These are phyloP conservation scores for Pogoniulus pusillus DNA, from an alignment of 2,797 vertebrate species.

Conservation along the genomic window DNA sequence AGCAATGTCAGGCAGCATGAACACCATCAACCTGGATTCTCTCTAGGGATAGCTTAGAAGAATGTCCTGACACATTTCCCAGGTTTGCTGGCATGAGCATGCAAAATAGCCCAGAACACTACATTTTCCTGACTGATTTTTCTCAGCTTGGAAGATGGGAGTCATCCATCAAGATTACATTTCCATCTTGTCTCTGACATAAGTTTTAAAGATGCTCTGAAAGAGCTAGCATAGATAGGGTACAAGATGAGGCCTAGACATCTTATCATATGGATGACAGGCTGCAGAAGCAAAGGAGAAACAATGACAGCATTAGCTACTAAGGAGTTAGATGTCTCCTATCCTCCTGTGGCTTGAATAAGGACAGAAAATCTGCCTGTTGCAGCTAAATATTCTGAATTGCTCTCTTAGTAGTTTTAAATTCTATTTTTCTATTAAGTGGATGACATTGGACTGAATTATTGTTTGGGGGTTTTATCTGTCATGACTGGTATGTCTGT, in stretches of 20 bases:
- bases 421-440: slow-evolving; percentile 10
- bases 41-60: background rate
- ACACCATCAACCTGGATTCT: background rate
- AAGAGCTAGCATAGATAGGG: background rate
- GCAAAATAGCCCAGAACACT: background rate
- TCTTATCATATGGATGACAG: background rate
- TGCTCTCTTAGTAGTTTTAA: background rate
- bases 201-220: background rate
- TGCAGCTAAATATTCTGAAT: background rate
- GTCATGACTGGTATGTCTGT: background rate
- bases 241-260: background rate
- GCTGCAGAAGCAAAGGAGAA: background rate
- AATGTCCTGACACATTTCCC: background rate
- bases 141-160: background rate
- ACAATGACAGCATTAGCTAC: background rate
- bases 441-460: background rate
- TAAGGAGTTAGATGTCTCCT: background rate
- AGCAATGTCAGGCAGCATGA: background rate
- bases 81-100: background rate
- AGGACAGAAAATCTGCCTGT: background rate
- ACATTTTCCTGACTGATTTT: background rate
- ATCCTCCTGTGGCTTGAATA: background rate
- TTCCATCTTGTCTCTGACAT: background rate
- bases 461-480: slow-evolving; percentile 27
- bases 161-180: background rate